Percentiles rank a stretch among this genome's conserved stretches.
Conservation (phyloP, 2,113 vertebrate genomes). For the Hystrix cristata region DNA sequence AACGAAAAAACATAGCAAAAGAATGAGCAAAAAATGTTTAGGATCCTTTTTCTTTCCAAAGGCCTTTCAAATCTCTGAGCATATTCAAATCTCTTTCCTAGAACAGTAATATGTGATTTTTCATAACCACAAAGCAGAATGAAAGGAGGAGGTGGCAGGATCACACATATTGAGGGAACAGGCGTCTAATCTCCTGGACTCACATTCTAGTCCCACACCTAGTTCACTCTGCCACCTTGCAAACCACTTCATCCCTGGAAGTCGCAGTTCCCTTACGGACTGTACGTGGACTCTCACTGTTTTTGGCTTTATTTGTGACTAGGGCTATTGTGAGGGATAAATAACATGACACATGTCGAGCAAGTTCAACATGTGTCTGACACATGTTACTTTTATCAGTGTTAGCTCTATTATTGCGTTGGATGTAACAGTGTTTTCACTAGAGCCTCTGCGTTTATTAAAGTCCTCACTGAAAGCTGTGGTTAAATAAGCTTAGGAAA, state of each 20-base stretch:
- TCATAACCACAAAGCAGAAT: neutral
- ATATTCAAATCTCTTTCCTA: neutral
- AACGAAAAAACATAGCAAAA: neutral
- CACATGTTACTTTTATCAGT: neutral
- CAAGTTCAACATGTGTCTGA: neutral
- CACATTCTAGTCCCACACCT: neutral
- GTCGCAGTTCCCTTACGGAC: neutral
- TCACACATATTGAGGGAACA: neutral
- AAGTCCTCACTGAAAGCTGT: neutral
- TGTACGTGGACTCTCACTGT: neutral
- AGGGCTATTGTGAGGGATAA: constrained; percentile 24
- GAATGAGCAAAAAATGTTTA: neutral
- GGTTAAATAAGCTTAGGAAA: constrained; percentile 53
- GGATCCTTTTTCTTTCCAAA: neutral
- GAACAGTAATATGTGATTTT: neutral
- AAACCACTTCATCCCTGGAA: neutral
- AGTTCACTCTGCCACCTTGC: neutral
- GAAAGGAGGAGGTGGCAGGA: neutral
- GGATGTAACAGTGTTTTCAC: neutral
- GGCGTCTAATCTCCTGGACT: neutral
- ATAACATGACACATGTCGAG: neutral
- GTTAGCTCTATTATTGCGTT: neutral
- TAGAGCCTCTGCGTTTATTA: neutral
- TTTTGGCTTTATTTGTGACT: neutral
- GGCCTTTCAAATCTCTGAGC: neutral